Conservation (phyloP, 2,797 vertebrate species). For the Hyperoplus lanceolatus region DNA sequence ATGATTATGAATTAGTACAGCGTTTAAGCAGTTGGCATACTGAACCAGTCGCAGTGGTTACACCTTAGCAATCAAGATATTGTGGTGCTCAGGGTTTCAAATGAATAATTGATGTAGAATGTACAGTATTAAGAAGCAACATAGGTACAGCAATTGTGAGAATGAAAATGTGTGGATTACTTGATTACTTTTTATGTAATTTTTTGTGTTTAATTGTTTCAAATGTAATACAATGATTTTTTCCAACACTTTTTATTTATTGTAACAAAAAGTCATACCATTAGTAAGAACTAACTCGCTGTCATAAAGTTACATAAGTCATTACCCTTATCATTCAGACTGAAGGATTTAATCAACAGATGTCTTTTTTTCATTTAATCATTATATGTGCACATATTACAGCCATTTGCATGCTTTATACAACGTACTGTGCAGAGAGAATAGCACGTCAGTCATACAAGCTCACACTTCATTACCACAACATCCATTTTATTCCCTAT, state of each 20-base stretch:
- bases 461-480: slow-evolving; percentile 41
- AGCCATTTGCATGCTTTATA: background rate
- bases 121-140: background rate
- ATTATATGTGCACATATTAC: background rate
- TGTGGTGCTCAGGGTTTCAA: background rate
- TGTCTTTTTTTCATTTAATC: background rate
- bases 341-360: background rate
- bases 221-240: background rate
- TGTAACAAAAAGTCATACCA: background rate
- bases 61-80: background rate
- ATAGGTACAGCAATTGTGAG: background rate
- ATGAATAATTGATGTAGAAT: background rate
- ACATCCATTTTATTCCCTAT: slow-evolving; percentile 29
- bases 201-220: background rate
- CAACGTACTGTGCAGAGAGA: background rate
- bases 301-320: background rate
- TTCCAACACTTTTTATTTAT: background rate
- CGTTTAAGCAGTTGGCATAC: background rate
- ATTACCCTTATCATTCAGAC: background rate
- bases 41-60: background rate
- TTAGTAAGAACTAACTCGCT: background rate
- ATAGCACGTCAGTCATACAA: background rate
- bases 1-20: background rate
- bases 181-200: background rate
- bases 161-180: background rate